Evolutionary conservation across 2,888 invertebrate species (phyloP), one percentile per base, ranked within the genome.

Genomic region (Tenthredo notha): DNA sequence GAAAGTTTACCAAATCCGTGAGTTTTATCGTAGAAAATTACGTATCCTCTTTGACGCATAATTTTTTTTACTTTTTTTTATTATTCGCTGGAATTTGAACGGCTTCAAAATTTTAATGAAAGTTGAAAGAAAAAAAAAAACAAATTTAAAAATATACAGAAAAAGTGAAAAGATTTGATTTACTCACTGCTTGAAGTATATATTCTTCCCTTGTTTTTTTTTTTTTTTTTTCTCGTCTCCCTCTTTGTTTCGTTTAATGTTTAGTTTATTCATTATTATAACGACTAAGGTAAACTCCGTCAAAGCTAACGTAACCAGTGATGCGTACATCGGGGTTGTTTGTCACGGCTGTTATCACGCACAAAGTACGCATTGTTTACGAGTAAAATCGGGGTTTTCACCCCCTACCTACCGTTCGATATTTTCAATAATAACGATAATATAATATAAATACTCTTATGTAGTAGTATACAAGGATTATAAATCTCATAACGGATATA

Each of bases 311-410:
- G 78, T 2, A 21, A 61, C n/a, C 54, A 40, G 37, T 77, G 37
- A 78, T 1, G 58, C 58, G 54, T 58, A 58, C 18, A n/a, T 50
- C 10, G 25, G 25, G 40, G 47, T 78, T 54, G 37, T 78, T 58
- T 61, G 58, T 78, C 78, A 78, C 61, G 78, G 78, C n/a, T 58
- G 21, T 78, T 78, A 40, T 58, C 37, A 58, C 58, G 78, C 58
- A 78, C 58, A 78, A 78, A 61, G 78, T 58, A 47, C 78, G 78
- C 61, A 78, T 78, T 78, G 78, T 78, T 78, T n/a, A 61, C 1
- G 7, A 37, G 58, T 78, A 58, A 58, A 78, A 78, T 58, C 33
- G 21, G 3, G n/a, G 9, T 18, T 5, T n/a, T n/a, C n/a, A n/a
- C n/a, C n/a, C n/a, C n/a, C n/a, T n/a, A n/a, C n/a, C 21, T 40